Percentiles rank a stretch among this genome's conserved stretches.
Conservation (phyloP, 1,140 invertebrate species). For the Heliconius congener region DNA sequence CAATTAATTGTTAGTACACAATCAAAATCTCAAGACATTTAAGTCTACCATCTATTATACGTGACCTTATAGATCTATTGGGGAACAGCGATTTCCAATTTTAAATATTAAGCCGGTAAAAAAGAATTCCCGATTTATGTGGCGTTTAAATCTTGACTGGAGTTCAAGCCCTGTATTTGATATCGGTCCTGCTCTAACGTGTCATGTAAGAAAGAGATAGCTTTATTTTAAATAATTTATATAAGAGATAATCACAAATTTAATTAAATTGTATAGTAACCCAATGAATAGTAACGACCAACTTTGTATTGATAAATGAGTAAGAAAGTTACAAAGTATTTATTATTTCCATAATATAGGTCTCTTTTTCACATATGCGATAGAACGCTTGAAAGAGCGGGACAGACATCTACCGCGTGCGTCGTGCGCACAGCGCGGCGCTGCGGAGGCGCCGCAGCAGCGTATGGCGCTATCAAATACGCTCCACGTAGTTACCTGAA, state of each 20-base stretch:
- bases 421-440: constrained; percentile 64
- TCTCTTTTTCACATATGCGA: not conserved
- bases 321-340: not conserved
- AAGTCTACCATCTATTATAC: constrained; percentile 8
- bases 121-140: not conserved
- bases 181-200: not conserved
- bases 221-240: not conserved
- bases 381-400: not conserved
- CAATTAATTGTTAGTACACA: constrained; percentile 36
- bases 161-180: not conserved
- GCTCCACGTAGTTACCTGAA: constrained; percentile 96
- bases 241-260: not conserved
- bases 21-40: constrained; percentile 31
- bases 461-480: constrained; percentile 86
- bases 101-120: constrained; percentile 10
- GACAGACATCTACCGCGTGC: constrained; percentile 37
- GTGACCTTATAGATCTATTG: constrained; percentile 5
- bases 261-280: not conserved
- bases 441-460: constrained; percentile 84
- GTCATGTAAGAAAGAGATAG: not conserved
- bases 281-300: not conserved
- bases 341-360: not conserved
- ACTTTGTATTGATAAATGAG: not conserved
- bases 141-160: constrained; percentile 1
- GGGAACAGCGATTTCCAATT: not conserved